Evolutionary conservation across 2,797 vertebrate genomes (phyloP), one percentile per base, ranked within the genome.

Genomic region (Gymnodraco acuticeps): DNA sequence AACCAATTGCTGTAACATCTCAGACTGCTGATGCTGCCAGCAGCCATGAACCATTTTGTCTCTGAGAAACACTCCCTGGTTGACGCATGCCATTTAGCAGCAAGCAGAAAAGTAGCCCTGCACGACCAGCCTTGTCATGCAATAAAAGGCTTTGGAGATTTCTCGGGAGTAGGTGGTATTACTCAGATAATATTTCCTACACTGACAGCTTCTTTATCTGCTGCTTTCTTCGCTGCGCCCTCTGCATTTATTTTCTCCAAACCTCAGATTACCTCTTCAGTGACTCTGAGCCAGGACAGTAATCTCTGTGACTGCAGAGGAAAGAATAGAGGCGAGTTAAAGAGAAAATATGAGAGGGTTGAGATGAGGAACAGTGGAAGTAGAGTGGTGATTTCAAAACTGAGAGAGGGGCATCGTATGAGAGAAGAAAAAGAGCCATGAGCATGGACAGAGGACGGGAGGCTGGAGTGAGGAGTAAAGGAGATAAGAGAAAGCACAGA

Each of bases 401-500:
- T 41, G 77, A 71, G 71, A 73, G 76, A 17, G 56, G 16, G 56
- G 61, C 31, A 62, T 45, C 5, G 19, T 13, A 64, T 53, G 72
- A 17, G 66, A 52, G 33, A 69, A 38, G 70, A 63, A 80, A 81
- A 75, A 68, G 70, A 85, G 85, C 68, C 56, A 80, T 70, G 59
- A 66, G 78, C 70, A 70, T 80, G 68, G 65, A 73, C 54, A 75
- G 74, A 76, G 53, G 62, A 58, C 41, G 75, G 54, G 72, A 80
- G 65, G 71, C 47, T 75, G 63, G 70, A 83, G 82, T n/a, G 64
- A 70, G 80, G 70, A 83, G 78, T 58, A 79, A 88, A 87, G 64
- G 61, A 79, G 82, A 89, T 91, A 88, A 89, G 61, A 67, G 56
- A 64, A 42, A 76, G 72, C 70, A 66, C 58, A 50, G 64, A 76